Base-by-base conservation (phyloP, 2,888 invertebrate genomes). In the Caenorhabditis afra region DNA sequence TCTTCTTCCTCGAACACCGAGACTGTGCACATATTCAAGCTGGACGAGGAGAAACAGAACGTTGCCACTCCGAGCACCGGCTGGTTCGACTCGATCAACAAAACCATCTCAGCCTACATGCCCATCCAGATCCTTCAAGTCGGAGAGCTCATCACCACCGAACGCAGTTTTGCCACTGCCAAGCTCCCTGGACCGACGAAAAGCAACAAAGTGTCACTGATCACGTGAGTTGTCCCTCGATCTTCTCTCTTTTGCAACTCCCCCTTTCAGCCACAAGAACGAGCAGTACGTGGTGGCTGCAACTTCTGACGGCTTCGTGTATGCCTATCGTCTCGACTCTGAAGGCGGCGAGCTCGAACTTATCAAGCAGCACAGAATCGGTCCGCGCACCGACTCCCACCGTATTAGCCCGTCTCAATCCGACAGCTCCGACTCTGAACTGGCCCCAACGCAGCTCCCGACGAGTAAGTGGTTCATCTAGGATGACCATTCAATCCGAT, bases 21-120 rank as follows among this genome's bases (percentile, higher is more conserved):
- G 93, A 99, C 99, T 66, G 95, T 93, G 52, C 99, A 99, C 92
- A 94, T 99, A 90, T 99, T 99, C 93, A 96, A 96, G 90, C 93
- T 98, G 90, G 94, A 94, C 0, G 67, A 64, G n/a, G 55, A 3
- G 8, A 71, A 80, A 57, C 57, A 62, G 80, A 81, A 22, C 49
- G 78, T 65, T 45, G n/a, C 37, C 37, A 37, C 11, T 37, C 37
- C n/a, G n/a, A 90, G 91, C 64, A 90, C 90, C 45, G 93, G 94
- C 85, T 97, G 97, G 97, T 95, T 96, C 94, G 95, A 94, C 87
- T 96, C 95, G 90, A 93, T 97, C 89, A 94, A 94, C 88, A 94
- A 94, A 91, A 95, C 95, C 23, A 94, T 95, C 66, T 94, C 94
- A 85, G 95, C 93, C 90, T 96, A 95, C 91, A 93, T 96, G 90